Evolutionary conservation across 2,888 invertebrate genomes (phyloP).

Genomic region (Hyalella azteca): DNA sequence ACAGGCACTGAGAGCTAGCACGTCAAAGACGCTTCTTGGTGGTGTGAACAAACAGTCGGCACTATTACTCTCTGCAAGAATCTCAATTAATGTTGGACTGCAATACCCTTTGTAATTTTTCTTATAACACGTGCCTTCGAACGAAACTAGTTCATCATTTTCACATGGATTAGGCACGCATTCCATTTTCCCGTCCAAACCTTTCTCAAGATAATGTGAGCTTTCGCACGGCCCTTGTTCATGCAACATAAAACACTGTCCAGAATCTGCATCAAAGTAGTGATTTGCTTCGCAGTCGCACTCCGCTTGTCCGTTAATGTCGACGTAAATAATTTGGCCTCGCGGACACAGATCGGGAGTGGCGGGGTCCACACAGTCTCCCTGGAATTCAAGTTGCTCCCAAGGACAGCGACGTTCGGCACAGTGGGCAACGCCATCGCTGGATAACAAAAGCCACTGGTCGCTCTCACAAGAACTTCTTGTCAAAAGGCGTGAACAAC

Average conservation of each 20-base stretch:
- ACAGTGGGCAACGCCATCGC: slow-evolving; percentile 35
- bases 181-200: neutral
- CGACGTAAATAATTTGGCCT: slow-evolving; percentile 49
- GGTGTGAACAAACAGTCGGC: slow-evolving; percentile 38
- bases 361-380: slow-evolving; percentile 35
- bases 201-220: slow-evolving; percentile 32
- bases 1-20: slow-evolving; percentile 38
- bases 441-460: slow-evolving; percentile 43
- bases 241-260: slow-evolving; percentile 38
- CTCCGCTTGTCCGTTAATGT: slow-evolving; percentile 35
- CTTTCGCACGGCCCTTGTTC: slow-evolving; percentile 42
- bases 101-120: slow-evolving; percentile 47
- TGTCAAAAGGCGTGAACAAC: slow-evolving; percentile 23
- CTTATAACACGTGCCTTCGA: slow-evolving; percentile 27
- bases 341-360: slow-evolving; percentile 33
- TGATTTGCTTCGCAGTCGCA: slow-evolving; percentile 47
- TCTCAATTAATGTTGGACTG: neutral
- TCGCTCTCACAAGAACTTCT: slow-evolving; percentile 23
- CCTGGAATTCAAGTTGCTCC: slow-evolving; percentile 34
- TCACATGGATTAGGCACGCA: slow-evolving; percentile 43
- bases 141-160: slow-evolving; percentile 31
- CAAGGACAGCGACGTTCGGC: slow-evolving; percentile 36
- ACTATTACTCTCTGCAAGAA: slow-evolving; percentile 8
- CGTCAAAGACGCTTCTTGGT: slow-evolving; percentile 38
- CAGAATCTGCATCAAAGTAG: slow-evolving; percentile 39